Base-by-base conservation (phyloP, 2,113 vertebrate species). In the Collichthys lucidus region DNA sequence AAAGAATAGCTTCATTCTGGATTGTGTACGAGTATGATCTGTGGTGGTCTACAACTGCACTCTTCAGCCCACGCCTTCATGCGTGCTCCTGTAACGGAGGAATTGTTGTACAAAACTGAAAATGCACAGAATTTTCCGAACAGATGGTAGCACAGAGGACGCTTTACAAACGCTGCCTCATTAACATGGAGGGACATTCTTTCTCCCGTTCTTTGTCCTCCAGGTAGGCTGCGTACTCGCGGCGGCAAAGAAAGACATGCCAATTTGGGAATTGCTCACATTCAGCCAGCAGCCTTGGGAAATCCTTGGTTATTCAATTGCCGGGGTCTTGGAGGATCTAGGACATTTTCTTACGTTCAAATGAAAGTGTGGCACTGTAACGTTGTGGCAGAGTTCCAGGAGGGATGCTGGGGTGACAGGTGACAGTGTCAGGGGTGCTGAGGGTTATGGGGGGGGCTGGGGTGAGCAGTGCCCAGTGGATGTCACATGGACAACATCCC, bases 111-210 rank as follows among this genome's bases (percentile, higher is more conserved):
- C 4, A n/a, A 57, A 62, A 49, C 11, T 59, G 42, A 44, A 50
- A n/a, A 49, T 26, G 63, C 15, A 19, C 3, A 0, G 0, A 20
- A 0, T 62, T 64, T 73, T 57, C 12, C 35, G 7, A 84, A 70
- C 90, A 88, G 86, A 84, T 88, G 90, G 84, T 50, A 55, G 26
- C 44, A 29, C 62, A 66, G 55, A 71, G 69, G 80, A 73, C 50
- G 4, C 60, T 69, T 68, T 77, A 53, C 55, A 82, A 84, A 71
- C 44, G 55, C 67, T 16, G 49, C 56, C 84, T 89, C 83, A 84
- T 90, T 84, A 78, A 61, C 69, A 85, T 76, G 62, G 47, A 53
- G 50, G 69, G 50, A 17, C 66, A 56, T 49, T 69, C 49, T 74
- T 64, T 56, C 47, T 62, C 1, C 59, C 49, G 47, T 0, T 75